Evolutionary conservation across 2,888 invertebrate genomes (phyloP).

Genomic region (Crossocerus cetratus): DNA sequence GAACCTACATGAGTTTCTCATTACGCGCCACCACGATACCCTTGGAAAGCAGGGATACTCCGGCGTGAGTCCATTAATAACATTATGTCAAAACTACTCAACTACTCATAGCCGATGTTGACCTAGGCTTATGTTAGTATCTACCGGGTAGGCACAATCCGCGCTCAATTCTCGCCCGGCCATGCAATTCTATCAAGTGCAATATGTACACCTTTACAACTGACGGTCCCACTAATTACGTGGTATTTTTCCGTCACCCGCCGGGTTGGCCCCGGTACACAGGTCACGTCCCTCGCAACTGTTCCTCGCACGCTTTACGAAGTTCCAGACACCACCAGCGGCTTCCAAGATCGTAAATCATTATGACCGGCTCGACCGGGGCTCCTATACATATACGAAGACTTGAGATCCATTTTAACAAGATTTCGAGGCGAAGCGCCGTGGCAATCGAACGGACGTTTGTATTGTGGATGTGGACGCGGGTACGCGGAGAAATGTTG

Average conservation of each 20-base stretch:
- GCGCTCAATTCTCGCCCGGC: neutral
- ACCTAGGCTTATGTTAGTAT: neutral
- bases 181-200: neutral
- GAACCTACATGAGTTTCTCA: too few relatives aligned
- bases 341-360: constrained; percentile 49
- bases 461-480: constrained; percentile 26
- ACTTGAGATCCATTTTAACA: constrained; percentile 30
- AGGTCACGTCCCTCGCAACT: neutral
- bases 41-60: too few relatives aligned
- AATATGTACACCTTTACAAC: neutral
- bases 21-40: too few relatives aligned
- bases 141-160: neutral
- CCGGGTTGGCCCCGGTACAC: too few relatives aligned
- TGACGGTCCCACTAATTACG: neutral
- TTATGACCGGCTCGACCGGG: constrained; percentile 45
- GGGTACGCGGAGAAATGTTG: neutral
- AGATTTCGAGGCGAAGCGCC: constrained; percentile 46
- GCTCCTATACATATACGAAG: constrained; percentile 31
- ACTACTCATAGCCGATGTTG: too few relatives aligned
- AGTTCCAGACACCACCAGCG: constrained; percentile 19
- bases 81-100: too few relatives aligned
- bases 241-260: neutral
- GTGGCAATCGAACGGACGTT: constrained; percentile 55
- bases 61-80: too few relatives aligned
- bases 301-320: neutral